Evolutionary conservation across 2,113 vertebrate species (phyloP).

Genomic region (Aptenodytes forsteri): DNA sequence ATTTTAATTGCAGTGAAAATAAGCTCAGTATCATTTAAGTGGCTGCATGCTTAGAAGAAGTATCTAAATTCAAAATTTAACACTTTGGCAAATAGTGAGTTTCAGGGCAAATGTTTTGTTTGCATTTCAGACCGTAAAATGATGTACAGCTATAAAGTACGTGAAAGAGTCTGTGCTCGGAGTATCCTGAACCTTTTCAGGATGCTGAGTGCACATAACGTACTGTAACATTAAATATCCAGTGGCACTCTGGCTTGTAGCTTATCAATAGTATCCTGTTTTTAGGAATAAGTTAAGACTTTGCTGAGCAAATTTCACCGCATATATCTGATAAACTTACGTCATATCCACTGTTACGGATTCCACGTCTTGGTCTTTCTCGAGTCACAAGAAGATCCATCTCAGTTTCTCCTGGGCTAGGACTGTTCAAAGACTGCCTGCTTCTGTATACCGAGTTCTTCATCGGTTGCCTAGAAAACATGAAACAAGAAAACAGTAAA

Average conservation of each 20-base stretch:
- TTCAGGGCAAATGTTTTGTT: background rate
- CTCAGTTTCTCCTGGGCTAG: slow-evolving; percentile 95
- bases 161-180: background rate
- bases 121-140: background rate
- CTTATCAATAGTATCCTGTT: background rate
- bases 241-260: background rate
- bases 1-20: background rate
- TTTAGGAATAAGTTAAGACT: background rate
- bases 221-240: background rate
- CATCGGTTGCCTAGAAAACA: slow-evolving; percentile 83
- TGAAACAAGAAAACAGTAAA: background rate
- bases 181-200: background rate
- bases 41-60: background rate
- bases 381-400: slow-evolving; percentile 98
- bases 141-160: background rate
- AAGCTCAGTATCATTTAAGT: background rate
- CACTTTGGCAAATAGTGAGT: background rate
- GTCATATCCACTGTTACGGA: slow-evolving; percentile 95
- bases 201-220: background rate
- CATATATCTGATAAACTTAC: slow-evolving; percentile 74
- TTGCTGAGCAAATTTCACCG: background rate
- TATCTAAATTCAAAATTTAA: background rate
- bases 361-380: slow-evolving; percentile 92
- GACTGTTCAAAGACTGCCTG: slow-evolving; percentile 96
- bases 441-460: slow-evolving; percentile 90